A percentile compares a stretch with the other conserved stretches of the same genome.
Conservation (phyloP, 1,140 invertebrate genomes). For the Charaxes varanes region DNA sequence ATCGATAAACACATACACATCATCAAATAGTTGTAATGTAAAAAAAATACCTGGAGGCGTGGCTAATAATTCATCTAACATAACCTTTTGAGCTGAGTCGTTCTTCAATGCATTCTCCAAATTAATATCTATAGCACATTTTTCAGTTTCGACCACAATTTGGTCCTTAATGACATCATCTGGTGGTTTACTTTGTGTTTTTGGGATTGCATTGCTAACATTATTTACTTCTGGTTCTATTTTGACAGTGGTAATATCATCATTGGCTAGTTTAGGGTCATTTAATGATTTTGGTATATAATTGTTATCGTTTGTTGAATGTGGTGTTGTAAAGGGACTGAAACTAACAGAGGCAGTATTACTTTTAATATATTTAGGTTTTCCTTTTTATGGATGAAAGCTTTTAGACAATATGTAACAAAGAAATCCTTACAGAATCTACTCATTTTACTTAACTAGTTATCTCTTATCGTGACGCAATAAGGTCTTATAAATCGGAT, state of each 20-base stretch:
- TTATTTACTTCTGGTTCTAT: neutral
- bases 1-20: too few relatives aligned
- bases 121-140: slow-evolving; percentile 49
- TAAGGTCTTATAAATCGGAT: too few relatives aligned
- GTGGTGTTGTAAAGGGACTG: slow-evolving; percentile 49
- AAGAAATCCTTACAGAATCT: too few relatives aligned
- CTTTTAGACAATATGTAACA: too few relatives aligned
- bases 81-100: slow-evolving; percentile 32
- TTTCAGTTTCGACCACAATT: slow-evolving; percentile 6
- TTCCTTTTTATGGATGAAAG: too few relatives aligned
- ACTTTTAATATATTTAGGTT: too few relatives aligned
- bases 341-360: slow-evolving; percentile 44
- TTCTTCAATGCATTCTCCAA: slow-evolving; percentile 47
- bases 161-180: neutral
- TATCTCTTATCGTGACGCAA: too few relatives aligned
- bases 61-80: slow-evolving; percentile 38
- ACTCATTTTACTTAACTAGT: too few relatives aligned
- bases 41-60: slow-evolving; percentile 40
- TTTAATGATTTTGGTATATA: slow-evolving; percentile 29
- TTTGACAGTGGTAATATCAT: slow-evolving; percentile 7
- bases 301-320: slow-evolving; percentile 30
- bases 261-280: slow-evolving; percentile 10
- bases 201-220: slow-evolving; percentile 3
- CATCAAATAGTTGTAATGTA: neutral
- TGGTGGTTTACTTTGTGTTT: neutral